phyloP scores from a whole-genome alignment of 2,888 invertebrate genomes.

The Acanthopleura granulata region DNA sequence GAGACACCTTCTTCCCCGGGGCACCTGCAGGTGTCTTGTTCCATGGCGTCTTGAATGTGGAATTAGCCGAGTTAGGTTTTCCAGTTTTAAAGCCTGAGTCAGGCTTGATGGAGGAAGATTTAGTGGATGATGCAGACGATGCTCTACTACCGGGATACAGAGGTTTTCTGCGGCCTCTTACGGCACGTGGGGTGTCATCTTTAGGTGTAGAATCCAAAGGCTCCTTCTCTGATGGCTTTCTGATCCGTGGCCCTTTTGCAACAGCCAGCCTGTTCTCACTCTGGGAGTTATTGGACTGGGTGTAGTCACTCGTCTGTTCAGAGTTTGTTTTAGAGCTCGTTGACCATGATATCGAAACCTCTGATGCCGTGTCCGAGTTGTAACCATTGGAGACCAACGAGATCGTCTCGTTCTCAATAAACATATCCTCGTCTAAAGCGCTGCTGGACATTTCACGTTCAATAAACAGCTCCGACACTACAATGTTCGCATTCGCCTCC shows the following conservation, averaged over 20 bases:
- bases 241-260: conserved; percentile 70
- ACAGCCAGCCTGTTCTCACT: conserved; percentile 40
- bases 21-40: neutral
- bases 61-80: neutral
- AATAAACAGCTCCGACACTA: conserved; percentile 72
- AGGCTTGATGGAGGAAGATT: conserved; percentile 48
- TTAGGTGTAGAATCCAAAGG: conserved; percentile 25
- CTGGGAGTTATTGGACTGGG: conserved; percentile 44
- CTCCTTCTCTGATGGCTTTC: conserved; percentile 69
- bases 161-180: conserved; percentile 54
- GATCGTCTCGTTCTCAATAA: conserved; percentile 76
- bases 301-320: conserved; percentile 49
- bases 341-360: conserved; percentile 56
- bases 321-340: conserved; percentile 39
- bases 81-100: conserved; percentile 36
- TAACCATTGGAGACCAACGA: conserved; percentile 82
- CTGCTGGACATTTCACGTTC: conserved; percentile 56
- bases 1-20: neutral
- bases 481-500: conserved; percentile 75
- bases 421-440: conserved; percentile 72
- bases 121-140: conserved; percentile 5
- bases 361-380: conserved; percentile 75
- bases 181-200: conserved; percentile 32
- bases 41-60: neutral
- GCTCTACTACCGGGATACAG: conserved; percentile 32